phyloP scores from a whole-genome alignment of 1,140 invertebrate species.

The Euwallacea similis region DNA sequence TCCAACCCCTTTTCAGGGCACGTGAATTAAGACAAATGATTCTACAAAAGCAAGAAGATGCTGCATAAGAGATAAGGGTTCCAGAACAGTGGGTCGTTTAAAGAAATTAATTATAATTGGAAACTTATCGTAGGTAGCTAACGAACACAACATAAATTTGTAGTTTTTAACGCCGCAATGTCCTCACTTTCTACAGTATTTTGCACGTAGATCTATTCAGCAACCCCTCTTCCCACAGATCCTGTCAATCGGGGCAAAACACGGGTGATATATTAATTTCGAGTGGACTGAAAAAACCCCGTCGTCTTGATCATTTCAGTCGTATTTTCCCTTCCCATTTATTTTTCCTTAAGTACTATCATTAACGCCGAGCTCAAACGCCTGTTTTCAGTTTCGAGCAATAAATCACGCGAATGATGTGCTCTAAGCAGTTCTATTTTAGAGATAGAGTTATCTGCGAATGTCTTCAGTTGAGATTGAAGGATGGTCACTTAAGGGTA shows the following conservation, averaged over 20 bases:
- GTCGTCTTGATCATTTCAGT: conserved; percentile 17
- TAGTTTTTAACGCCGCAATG: too few species aligned
- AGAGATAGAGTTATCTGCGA: conserved; percentile 7
- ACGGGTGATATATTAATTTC: conserved; percentile 3
- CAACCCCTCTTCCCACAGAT: too few species aligned
- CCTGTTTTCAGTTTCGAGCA: conserved; percentile 18
- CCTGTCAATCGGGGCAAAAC: background rate
- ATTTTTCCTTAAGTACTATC: conserved; percentile 17
- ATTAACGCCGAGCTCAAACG: conserved; percentile 18
- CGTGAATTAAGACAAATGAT: conserved; percentile 21
- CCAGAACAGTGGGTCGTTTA: conserved; percentile 8
- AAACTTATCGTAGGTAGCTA: conserved; percentile 4
- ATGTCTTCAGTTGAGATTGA: background rate
- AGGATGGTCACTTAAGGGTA: too few species aligned
- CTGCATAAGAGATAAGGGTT: conserved; percentile 14
- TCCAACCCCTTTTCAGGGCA: conserved; percentile 15
- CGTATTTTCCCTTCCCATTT: conserved; percentile 17
- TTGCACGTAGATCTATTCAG: too few species aligned
- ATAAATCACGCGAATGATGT: conserved; percentile 16
- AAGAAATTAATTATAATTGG: conserved; percentile 25
- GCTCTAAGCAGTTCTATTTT: conserved; percentile 6
- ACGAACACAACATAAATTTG: too few species aligned
- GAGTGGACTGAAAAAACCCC: conserved; percentile 10
- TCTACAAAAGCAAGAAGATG: conserved; percentile 22
- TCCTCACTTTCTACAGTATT: too few species aligned